Evolutionary conservation across 2,888 invertebrate species (phyloP).

Genomic region (Pyrrhopygopsis socrates): DNA sequence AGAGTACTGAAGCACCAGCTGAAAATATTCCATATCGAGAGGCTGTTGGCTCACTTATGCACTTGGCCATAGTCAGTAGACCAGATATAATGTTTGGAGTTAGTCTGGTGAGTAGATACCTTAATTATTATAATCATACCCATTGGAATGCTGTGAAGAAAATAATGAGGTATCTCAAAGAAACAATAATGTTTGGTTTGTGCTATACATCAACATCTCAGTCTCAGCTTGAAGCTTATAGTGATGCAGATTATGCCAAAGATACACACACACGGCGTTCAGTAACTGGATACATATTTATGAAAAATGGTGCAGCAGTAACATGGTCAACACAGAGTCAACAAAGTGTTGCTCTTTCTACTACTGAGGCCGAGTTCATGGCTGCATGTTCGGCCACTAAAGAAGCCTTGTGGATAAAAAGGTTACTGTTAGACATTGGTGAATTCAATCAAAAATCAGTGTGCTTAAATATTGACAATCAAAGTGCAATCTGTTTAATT

Average conservation of each 20-base stretch:
- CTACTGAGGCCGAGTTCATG: slow-evolving; percentile 63
- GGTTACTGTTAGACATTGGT: slow-evolving; percentile 37
- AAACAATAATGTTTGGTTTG: slow-evolving; percentile 44
- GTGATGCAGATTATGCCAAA: slow-evolving; percentile 77
- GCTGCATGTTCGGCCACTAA: slow-evolving; percentile 62
- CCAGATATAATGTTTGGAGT: slow-evolving; percentile 77
- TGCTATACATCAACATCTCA: background rate
- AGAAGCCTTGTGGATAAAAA: slow-evolving; percentile 56
- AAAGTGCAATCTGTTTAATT: slow-evolving; percentile 54
- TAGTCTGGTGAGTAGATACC: slow-evolving; percentile 69
- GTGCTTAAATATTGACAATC: slow-evolving; percentile 35
- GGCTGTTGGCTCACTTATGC: slow-evolving; percentile 71
- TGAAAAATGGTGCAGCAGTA: background rate
- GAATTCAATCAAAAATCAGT: slow-evolving; percentile 47
- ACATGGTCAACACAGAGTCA: slow-evolving; percentile 39
- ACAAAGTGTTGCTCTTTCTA: slow-evolving; percentile 49
- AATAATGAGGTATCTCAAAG: slow-evolving; percentile 42
- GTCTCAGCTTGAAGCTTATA: slow-evolving; percentile 33
- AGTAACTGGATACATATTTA: background rate
- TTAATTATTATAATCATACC: slow-evolving; percentile 13
- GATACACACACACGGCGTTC: slow-evolving; percentile 36
- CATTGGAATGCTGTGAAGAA: slow-evolving; percentile 60
- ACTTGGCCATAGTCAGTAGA: slow-evolving; percentile 63
- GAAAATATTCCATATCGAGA: slow-evolving; percentile 65
- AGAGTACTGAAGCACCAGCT: background rate